Base-by-base conservation (phyloP, 2,888 invertebrate species). In the Dolichopus griseipennis region DNA sequence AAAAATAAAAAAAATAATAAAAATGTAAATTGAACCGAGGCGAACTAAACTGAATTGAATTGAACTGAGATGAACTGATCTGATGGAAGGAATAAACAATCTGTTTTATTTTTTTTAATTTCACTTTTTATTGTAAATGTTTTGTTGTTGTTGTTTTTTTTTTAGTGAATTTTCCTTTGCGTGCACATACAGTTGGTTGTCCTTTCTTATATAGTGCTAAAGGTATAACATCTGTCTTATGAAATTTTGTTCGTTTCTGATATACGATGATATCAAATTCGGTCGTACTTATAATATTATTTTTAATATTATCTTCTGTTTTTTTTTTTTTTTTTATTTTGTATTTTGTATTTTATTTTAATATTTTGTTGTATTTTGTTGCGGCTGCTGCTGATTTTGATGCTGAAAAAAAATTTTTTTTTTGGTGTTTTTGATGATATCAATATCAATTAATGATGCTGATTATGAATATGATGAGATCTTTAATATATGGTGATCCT, bases 181-280 rank as follows among this genome's bases (percentile, higher is more conserved):
- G 37, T 37, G 37, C 27, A 27, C 27, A 27, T 27, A 27, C 27
- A 27, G 27, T 41, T 41, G 41, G 41, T 41, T 41, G 41, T 41
- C 41, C 41, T 41, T 41, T 41, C 27, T 27, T 27, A 27, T 27
- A 27, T 41, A 9, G 41, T 41, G 41, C 52, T 18, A 52, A 52
- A 52, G 52, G 52, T 52, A n/a, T 15, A 52, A 52, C 52, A 52
- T 52, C 52, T 52, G 52, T 52, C 52, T 52, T 52, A 52, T 52
- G n/a, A 52, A 18, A 52, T 9, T n/a, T 52, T 18, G 5, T 37
- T 37, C 8, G 37, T 37, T 34, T 34, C 12, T 8, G 37, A 12
- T 15, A 9, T 41, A 52, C 18, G 52, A 15, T 52, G 52, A 52
- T 52, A 52, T 52, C 18, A 18, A 27, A 52, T 52, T 52, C 52